Percentiles rank a stretch among this genome's conserved stretches.
These are phyloP conservation scores for Neoarius graeffei DNA, from an alignment of 2,113 vertebrate species.

Conservation along the genomic window DNA sequence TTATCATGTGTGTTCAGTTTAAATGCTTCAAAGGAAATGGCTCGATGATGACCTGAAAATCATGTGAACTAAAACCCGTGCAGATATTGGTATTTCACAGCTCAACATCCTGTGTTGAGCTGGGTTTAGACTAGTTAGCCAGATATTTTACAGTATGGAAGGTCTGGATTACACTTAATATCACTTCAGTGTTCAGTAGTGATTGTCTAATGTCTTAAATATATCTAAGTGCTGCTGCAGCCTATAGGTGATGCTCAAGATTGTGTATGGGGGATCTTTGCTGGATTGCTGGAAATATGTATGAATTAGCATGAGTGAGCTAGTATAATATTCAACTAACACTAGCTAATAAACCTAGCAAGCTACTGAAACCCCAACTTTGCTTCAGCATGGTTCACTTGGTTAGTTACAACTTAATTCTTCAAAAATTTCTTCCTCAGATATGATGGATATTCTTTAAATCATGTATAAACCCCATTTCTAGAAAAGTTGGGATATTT, in stretches of 20 bases:
- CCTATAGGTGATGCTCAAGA: not conserved
- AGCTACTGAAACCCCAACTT: not conserved
- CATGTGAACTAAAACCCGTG: not conserved
- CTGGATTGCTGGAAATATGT: not conserved
- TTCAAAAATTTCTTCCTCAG: not conserved
- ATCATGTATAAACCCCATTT: too few relatives aligned
- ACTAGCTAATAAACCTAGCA: not conserved
- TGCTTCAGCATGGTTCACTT: not conserved
- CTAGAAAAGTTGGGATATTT: too few relatives aligned
- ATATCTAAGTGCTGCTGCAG: not conserved
- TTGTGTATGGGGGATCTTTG: not conserved
- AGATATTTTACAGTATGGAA: not conserved
- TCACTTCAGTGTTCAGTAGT: not conserved
- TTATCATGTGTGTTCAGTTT: not conserved
- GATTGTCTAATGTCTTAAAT: not conserved
- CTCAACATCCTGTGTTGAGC: not conserved
- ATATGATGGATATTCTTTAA: not conserved
- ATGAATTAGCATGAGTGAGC: not conserved
- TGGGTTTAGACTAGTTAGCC: not conserved
- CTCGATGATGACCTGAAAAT: not conserved
- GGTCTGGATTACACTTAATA: not conserved
- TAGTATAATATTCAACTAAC: not conserved
- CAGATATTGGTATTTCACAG: not conserved
- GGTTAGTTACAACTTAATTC: not conserved
- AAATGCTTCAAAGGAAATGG: not conserved